Base-by-base conservation (phyloP, 2,797 vertebrate species). In the Catharus ustulatus region DNA sequence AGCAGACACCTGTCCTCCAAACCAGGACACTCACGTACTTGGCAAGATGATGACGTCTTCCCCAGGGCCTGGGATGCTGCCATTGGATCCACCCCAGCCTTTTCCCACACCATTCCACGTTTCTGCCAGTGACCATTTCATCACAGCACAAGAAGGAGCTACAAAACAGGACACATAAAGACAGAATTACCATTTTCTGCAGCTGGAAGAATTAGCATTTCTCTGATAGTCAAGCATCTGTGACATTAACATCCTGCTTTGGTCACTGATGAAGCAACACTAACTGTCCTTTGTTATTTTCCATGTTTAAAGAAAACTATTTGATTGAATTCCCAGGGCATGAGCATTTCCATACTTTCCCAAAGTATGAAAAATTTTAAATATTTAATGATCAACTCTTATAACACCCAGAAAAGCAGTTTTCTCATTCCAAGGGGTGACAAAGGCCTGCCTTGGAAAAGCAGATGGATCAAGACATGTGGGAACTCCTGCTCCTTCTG, bases 11-110 rank as follows among this genome's bases (percentile, higher is more conserved):
- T 57, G 59, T 38, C 38, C 15, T 38, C 46, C 30, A 38, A 38
- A 38, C 36, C 10, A 38, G 38, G 36, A 38, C 36, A 38, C 58
- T 73, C 91, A 89, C 97, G 73, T 94, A 98, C 98, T 97, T 73
- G 98, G 97, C 92, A 98, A 93, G 94, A 98, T 96, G 86, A 98
- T 91, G 74, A 98, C 93, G 0, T 98, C 97, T 81, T 98, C 97
- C 45, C 97, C 98, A 40, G 97, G 73, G 17, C 96, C 91, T 36
- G 98, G 98, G 49, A 96, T 43, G 20, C 77, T 90, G 29, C 76
- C 9, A 3, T 59, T 95, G 92, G 82, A 81, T 91, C 98, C 98
- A 58, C 97, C 97, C 98, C 98, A 98, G 14, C 97, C 97, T 57
- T 96, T 64, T 49, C 55, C 95, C 79, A 97, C 85, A 6, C 72